Conservation (phyloP, 2,888 invertebrate genomes). For the Podotricha telesiphe region DNA sequence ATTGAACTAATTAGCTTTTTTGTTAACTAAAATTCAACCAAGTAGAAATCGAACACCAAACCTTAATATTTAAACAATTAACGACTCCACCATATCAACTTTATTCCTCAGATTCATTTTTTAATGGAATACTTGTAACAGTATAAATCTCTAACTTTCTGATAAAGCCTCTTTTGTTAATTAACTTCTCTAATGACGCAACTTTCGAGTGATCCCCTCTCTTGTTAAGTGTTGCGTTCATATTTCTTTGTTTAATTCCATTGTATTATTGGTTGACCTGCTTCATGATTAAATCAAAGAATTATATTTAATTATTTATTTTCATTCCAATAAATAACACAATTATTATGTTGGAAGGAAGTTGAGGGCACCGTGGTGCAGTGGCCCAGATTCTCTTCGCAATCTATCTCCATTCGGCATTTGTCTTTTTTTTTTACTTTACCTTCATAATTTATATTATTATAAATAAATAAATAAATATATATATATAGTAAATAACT, state of each 20-base stretch:
- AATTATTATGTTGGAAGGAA: not conserved
- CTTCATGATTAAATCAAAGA: conserved; percentile 12
- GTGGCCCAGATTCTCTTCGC: too few species aligned
- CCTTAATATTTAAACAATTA: too few species aligned
- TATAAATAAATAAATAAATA: too few species aligned
- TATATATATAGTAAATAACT: too few species aligned
- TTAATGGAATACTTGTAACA: conserved; percentile 39
- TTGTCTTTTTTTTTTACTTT: too few species aligned
- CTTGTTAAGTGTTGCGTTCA: conserved; percentile 48
- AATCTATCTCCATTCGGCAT: too few species aligned
- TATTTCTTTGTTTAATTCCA: conserved; percentile 48
- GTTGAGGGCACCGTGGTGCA: too few species aligned
- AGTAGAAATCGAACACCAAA: too few species aligned
- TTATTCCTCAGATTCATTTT: conserved; percentile 43
- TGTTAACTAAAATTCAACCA: too few species aligned
- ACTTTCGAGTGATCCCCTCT: conserved; percentile 47
- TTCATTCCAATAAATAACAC: conserved; percentile 7
- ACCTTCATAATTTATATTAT: too few species aligned
- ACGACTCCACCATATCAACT: conserved; percentile 28
- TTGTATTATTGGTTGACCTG: conserved; percentile 23
- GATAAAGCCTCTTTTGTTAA: conserved; percentile 64
- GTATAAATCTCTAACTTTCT: conserved; percentile 52
- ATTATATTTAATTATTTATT: conserved; percentile 25
- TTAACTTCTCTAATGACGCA: conserved; percentile 60
- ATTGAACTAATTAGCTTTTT: too few species aligned